Evolutionary conservation across 2,888 invertebrate species (phyloP).

Genomic region (Brachyopa scutellaris): DNA sequence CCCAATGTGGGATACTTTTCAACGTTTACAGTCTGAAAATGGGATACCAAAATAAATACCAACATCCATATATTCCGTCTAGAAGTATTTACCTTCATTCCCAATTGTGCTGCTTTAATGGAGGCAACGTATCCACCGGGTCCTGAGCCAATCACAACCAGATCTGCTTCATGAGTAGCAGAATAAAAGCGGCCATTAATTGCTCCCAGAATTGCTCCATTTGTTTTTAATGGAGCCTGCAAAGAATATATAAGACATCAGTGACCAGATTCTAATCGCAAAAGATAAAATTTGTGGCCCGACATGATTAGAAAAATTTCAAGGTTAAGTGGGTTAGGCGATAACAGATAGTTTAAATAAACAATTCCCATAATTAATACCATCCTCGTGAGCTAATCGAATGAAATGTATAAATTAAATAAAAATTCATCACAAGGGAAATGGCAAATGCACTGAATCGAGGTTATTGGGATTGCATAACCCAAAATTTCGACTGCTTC

Average conservation of each 20-base stretch:
- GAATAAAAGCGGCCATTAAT: constrained; percentile 85
- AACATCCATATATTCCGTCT: no score
- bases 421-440: not conserved
- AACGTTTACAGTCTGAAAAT: constrained; percentile 93
- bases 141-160: constrained; percentile 98
- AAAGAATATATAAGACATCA: constrained; percentile 68
- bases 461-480: constrained; percentile 70
- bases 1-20: constrained; percentile 97
- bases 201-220: constrained; percentile 80
- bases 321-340: constrained; percentile 40
- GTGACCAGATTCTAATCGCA: constrained; percentile 3
- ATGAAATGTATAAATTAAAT: not conserved
- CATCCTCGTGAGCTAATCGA: not conserved
- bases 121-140: constrained; percentile 99
- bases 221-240: constrained; percentile 79
- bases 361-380: constrained; percentile 31
- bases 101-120: constrained; percentile 99
- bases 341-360: constrained; percentile 40
- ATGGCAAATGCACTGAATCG: constrained; percentile 25
- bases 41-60: not conserved
- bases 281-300: not conserved
- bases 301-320: constrained; percentile 28
- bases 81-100: constrained; percentile 92
- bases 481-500: not conserved
- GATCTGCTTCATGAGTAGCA: constrained; percentile 90